Conservation (phyloP, 2,888 invertebrate species). For the Drosophila fulvimacula region DNA sequence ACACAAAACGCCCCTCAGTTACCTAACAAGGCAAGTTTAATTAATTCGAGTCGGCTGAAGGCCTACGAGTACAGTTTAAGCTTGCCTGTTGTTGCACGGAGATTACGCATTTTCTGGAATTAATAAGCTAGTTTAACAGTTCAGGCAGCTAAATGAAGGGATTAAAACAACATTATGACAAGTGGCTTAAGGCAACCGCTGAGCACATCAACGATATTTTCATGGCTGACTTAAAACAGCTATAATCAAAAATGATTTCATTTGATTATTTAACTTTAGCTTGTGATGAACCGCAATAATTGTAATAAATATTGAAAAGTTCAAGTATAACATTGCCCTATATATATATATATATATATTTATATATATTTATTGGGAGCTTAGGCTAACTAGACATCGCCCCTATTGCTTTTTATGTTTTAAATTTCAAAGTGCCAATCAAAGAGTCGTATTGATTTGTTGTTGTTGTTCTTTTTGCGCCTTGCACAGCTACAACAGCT, state of each 20-base stretch:
- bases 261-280: neutral
- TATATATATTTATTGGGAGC: no score
- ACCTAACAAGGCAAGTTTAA: slow-evolving; percentile 43
- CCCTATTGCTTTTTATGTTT: slow-evolving; percentile 38
- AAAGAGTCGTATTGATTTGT: slow-evolving; percentile 70
- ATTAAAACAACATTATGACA: slow-evolving; percentile 1
- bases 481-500: slow-evolving; percentile 40
- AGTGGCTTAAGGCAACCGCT: neutral
- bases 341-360: no score
- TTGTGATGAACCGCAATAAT: neutral
- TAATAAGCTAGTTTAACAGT: slow-evolving; percentile 8
- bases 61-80: slow-evolving; percentile 12
- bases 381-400: neutral
- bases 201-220: neutral
- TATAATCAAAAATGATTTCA: neutral
- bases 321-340: neutral
- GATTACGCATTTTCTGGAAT: slow-evolving; percentile 14
- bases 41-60: slow-evolving; percentile 50
- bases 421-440: slow-evolving; percentile 73
- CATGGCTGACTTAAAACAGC: neutral
- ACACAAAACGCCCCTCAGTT: slow-evolving; percentile 19
- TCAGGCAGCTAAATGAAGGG: neutral
- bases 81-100: neutral
- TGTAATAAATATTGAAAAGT: neutral
- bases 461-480: slow-evolving; percentile 35